Conservation (phyloP, 2,888 invertebrate species). For the Chaitophorus viminalis region DNA sequence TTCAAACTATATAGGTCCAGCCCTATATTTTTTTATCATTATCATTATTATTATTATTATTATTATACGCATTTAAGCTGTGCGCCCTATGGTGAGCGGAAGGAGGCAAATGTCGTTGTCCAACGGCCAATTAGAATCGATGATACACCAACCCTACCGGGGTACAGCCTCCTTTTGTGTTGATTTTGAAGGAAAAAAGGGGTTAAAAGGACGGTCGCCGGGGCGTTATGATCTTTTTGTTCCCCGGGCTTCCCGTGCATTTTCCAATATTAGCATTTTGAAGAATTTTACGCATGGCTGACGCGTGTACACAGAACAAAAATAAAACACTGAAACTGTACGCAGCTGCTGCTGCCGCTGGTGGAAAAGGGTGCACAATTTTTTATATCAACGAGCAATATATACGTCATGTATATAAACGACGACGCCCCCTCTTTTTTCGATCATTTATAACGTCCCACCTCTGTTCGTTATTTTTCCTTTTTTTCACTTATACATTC, state of each 20-base stretch:
- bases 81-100: neutral
- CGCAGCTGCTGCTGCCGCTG: slow-evolving; percentile 46
- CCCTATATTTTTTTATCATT: neutral
- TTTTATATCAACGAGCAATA: slow-evolving; percentile 44
- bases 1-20: slow-evolving; percentile 16
- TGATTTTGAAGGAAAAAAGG: slow-evolving; percentile 49
- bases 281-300: slow-evolving; percentile 59
- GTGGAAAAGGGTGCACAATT: slow-evolving; percentile 50
- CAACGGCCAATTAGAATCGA: slow-evolving; percentile 57
- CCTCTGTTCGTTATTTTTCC: slow-evolving; percentile 41
- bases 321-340: slow-evolving; percentile 26
- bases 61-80: neutral
- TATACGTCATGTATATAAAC: slow-evolving; percentile 38
- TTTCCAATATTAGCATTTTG: slow-evolving; percentile 59
- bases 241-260: slow-evolving; percentile 25
- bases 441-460: slow-evolving; percentile 35
- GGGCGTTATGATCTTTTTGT: slow-evolving; percentile 54
- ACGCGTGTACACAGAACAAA: slow-evolving; percentile 37
- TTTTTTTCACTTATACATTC: neutral
- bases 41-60: neutral
- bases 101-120: slow-evolving; percentile 40
- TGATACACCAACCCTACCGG: slow-evolving; percentile 19
- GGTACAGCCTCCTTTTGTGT: slow-evolving; percentile 52
- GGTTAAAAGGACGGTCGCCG: slow-evolving; percentile 48
- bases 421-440: slow-evolving; percentile 55